Base-by-base conservation (phyloP, 2,888 invertebrate genomes). In the Acleris emargana region DNA sequence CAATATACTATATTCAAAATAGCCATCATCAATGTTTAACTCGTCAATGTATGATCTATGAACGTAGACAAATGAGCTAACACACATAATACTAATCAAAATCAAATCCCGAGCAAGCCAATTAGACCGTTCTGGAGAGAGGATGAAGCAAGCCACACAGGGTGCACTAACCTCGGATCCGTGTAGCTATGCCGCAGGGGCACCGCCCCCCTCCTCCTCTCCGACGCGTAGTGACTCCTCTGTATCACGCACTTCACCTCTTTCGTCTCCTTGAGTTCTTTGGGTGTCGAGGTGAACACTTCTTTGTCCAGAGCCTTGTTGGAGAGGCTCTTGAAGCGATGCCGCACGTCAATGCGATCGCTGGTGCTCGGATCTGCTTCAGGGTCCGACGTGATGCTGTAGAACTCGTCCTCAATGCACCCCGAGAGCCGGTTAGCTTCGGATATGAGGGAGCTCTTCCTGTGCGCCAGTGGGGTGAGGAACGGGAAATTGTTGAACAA, bases 401-500 rank as follows among this genome's bases (percentile, higher is more conserved):
- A 91, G 79, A 93, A 89, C 77, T 91, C 91, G 77, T 91, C 92
- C 79, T 92, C 91, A 50, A 89, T 74, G 69, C 90, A 90, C 11
- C 91, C 91, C 32, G 89, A 85, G 55, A 89, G 82, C 1, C 90
- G 71, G 67, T 78, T 77, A 61, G 87, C 84, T 68, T 82, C 79
- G 57, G 86, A 79, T 53, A 86, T 81, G 9, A 89, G 81, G 20
- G 91, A 92, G 73, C 82, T 87, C 83, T 91, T 92, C 4, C 94
- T 78, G 77, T 93, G 91, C 63, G 94, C 93, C 51, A 94, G 87
- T 58, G 94, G 94, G 66, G 94, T 94, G 70, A 94, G 81, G 76
- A 94, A 94, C 60, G 92, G 93, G 67, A 93, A 93, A 78, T 93
- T 93, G 68, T 92, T 93, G 80, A 94, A 93, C 68, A 94, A 76